Conservation (phyloP, 2,113 vertebrate genomes). For the Chaetops frenatus region DNA sequence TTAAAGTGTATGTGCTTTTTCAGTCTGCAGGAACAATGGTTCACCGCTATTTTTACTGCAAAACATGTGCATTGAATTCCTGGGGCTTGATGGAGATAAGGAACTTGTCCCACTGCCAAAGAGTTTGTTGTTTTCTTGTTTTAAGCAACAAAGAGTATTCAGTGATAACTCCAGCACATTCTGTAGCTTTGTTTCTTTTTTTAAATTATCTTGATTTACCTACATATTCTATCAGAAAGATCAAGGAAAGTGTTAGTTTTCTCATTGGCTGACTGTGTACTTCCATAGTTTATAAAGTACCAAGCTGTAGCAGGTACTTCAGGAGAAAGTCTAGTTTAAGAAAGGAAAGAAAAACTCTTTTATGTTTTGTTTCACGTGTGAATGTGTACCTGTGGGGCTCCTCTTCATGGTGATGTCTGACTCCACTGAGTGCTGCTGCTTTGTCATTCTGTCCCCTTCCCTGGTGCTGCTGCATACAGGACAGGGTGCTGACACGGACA, state of each 20-base stretch:
- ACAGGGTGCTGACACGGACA: not conserved
- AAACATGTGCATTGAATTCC: not conserved
- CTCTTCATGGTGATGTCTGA: not conserved
- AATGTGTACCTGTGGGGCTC: not conserved
- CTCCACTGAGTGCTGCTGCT: not conserved
- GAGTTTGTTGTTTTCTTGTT: not conserved
- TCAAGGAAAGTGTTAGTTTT: not conserved
- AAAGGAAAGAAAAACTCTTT: not conserved
- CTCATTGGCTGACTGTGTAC: not conserved
- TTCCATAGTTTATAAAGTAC: not conserved
- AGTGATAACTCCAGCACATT: not conserved
- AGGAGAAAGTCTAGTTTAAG: not conserved
- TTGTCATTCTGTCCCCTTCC: not conserved
- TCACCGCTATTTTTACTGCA: constrained; percentile 12
- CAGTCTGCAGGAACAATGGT: not conserved
- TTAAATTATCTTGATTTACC: not conserved
- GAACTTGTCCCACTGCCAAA: not conserved
- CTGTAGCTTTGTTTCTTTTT: not conserved
- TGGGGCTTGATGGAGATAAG: not conserved
- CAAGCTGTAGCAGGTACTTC: not conserved
- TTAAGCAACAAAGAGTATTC: not conserved
- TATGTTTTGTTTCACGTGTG: not conserved
- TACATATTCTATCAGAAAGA: not conserved
- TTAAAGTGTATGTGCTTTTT: not conserved
- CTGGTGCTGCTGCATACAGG: not conserved